Conservation (phyloP, 2,888 invertebrate genomes). For the Megalurothrips usitatus region DNA sequence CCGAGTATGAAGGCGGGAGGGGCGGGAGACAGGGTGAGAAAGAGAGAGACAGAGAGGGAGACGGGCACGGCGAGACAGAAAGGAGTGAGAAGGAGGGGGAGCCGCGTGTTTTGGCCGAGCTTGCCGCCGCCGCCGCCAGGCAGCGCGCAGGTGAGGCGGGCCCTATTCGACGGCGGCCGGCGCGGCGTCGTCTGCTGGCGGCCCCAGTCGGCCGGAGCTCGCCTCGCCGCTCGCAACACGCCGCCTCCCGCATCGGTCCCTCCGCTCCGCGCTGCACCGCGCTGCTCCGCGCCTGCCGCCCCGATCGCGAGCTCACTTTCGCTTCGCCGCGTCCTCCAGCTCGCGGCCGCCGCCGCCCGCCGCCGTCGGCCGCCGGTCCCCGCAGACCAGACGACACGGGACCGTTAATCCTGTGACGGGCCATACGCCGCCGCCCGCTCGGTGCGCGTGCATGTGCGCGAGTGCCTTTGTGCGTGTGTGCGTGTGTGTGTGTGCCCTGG, state of each 20-base stretch:
- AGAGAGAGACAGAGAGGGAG: background rate
- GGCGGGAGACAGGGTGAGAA: background rate
- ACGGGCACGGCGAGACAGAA: background rate
- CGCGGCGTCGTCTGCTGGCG: no score
- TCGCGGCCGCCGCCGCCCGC: background rate
- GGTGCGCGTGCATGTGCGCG: background rate
- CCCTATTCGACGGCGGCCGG: no score
- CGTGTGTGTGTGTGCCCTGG: background rate
- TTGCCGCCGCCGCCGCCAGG: background rate
- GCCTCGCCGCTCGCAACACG: background rate
- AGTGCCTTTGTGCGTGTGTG: background rate
- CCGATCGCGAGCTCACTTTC: background rate
- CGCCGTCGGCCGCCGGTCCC: background rate
- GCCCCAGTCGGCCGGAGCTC: background rate
- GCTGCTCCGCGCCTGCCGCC: background rate
- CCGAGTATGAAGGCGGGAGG: background rate
- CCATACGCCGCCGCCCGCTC: background rate
- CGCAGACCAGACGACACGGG: no score
- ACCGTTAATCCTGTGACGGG: background rate
- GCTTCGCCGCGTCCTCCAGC: background rate
- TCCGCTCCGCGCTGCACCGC: background rate
- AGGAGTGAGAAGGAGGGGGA: background rate
- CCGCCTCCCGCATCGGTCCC: background rate
- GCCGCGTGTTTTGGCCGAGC: background rate
- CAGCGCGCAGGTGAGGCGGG: no score